These are phyloP conservation scores for Micrasema minimum DNA, from an alignment of 1,140 invertebrate genomes.

Conservation along the genomic window DNA sequence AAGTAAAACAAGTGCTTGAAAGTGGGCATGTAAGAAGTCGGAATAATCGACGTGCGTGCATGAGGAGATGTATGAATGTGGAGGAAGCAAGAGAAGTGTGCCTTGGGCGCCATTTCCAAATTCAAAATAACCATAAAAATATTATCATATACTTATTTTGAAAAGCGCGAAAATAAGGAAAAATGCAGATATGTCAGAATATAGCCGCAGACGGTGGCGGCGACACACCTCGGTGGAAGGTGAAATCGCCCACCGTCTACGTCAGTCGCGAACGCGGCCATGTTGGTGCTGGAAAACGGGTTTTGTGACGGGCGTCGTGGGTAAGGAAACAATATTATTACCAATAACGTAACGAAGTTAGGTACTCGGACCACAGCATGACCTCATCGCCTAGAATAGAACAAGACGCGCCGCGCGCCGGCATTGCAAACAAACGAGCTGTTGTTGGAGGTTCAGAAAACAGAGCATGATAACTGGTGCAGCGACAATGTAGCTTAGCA, in stretches of 20 bases:
- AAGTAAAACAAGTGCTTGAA: no score
- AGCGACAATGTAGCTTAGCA: background rate
- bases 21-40: no score
- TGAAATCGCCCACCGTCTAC: conserved; percentile 31
- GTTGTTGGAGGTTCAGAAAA: conserved; percentile 4
- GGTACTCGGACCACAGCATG: conserved; percentile 13
- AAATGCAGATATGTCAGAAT: conserved; percentile 26
- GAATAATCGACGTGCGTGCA: no score
- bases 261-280: background rate
- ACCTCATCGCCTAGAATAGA: conserved; percentile 28
- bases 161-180: conserved; percentile 18
- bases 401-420: background rate
- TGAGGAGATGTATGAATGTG: no score
- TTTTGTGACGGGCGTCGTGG: conserved; percentile 10
- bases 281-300: conserved; percentile 14
- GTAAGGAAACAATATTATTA: conserved; percentile 32
- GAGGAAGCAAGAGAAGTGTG: no score
- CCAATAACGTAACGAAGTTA: conserved; percentile 33
- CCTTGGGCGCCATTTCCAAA: background rate
- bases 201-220: conserved; percentile 9
- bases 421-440: conserved; percentile 3
- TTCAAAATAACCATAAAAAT: background rate
- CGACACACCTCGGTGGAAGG: conserved; percentile 31
- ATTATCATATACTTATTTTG: background rate
- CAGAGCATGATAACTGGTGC: background rate